Percentiles rank a stretch among this genome's conserved stretches.
Conservation (phyloP, 1,140 invertebrate genomes). For the Pseudoatta argentina region DNA sequence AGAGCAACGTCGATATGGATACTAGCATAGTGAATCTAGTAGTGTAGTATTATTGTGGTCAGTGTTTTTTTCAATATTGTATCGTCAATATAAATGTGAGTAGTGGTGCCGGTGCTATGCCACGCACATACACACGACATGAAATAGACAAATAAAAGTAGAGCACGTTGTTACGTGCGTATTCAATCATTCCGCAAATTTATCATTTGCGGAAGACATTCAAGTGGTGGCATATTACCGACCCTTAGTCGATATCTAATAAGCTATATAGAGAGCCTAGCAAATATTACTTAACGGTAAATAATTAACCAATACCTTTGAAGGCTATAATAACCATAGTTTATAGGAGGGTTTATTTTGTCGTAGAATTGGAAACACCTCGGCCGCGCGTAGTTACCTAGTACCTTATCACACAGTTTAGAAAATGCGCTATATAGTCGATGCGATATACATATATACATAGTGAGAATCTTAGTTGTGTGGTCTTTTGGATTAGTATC, state of each 20-base stretch:
- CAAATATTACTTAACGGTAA: conserved; percentile 84
- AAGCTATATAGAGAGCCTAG: conserved; percentile 85
- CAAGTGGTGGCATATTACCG: conserved; percentile 71
- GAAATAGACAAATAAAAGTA: background rate
- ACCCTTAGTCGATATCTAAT: conserved; percentile 84
- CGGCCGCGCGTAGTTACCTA: conserved; percentile 84
- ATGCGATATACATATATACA: conserved; percentile 84
- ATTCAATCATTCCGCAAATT: conserved; percentile 7
- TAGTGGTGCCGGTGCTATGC: conserved; percentile 79
- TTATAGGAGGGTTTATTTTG: conserved; percentile 85
- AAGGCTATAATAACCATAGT: conserved; percentile 85
- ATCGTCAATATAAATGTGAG: conserved; percentile 85
- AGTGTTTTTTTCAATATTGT: conserved; percentile 85
- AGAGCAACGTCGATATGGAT: conserved; percentile 83
- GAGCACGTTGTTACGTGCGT: background rate
- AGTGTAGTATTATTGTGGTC: conserved; percentile 86
- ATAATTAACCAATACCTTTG: conserved; percentile 84
- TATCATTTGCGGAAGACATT: background rate
- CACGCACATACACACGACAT: conserved; percentile 3
- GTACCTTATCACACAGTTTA: conserved; percentile 80
- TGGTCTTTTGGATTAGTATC: conserved; percentile 86
- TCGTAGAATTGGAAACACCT: conserved; percentile 85
- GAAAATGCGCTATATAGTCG: conserved; percentile 82
- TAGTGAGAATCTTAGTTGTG: conserved; percentile 86
- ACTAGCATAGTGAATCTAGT: conserved; percentile 85